Base-by-base conservation (phyloP, 2,797 vertebrate species). In the Gymnocypris eckloni region DNA sequence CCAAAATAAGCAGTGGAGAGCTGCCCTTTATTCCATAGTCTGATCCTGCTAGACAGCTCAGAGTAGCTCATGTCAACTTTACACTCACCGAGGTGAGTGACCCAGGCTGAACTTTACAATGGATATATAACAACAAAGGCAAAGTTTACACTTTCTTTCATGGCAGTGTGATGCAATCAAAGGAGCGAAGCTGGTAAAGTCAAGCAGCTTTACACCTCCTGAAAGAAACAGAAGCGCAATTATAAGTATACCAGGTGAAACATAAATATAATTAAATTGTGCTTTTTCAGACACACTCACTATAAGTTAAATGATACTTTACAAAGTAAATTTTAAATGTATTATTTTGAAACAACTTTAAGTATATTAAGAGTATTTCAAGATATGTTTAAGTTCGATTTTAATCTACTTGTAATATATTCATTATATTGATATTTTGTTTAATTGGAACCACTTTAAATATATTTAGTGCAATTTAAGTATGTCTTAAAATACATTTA, bases 1-100 rank as follows among this genome's bases (percentile, higher is more conserved):
- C 75, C 85, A 88, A 86, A 83, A 87, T 88, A 86, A 89, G 83
- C 79, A 75, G 79, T 18, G 18, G 61, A 86, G 84, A 89, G 83
- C 82, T 86, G 85, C 86, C 79, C 80, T 87, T 85, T 89, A 86
- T 88, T 85, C 85, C 79, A 76, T 37, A 79, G 71, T 86, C 79
- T 88, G 88, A 87, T 90, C 84, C 87, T 86, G 61, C 73, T 61
- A 84, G 87, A 82, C 78, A 86, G 75, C 75, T 45, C 75, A 81
- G 67, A 83, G 81, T 73, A 79, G 85, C 84, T 87, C 59, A 76
- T 78, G 79, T 81, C 73, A 80, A 77, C 69, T 86, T 87, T 85
- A 86, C 70, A 84, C 84, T 79, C 39, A 20, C 69, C n/a, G 50
- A 66, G 45, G 33, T 33, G 33, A 33, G 33, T 33, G 33, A 33